A percentile compares a stretch with the other conserved stretches of the same genome.
phyloP scores from a whole-genome alignment of 2,113 vertebrate species.

The Ceyx melanurus region DNA sequence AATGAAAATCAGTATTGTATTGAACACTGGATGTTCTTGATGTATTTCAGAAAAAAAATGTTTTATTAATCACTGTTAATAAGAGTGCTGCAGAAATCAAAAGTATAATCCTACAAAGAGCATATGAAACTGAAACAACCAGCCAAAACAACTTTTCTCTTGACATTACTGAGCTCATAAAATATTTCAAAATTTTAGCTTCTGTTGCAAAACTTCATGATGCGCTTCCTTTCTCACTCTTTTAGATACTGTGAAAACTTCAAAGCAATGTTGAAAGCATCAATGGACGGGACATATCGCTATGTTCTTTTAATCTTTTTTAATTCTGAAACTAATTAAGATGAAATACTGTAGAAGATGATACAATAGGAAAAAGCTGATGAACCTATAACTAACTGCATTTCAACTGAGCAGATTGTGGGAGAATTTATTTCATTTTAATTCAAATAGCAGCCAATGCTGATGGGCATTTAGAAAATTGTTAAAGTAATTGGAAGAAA shows the following conservation, averaged over 20 bases:
- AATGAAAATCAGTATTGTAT: background rate
- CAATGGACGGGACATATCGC: background rate
- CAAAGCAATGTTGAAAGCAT: background rate
- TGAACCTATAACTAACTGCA: background rate
- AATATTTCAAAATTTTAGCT: background rate
- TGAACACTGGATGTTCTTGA: background rate
- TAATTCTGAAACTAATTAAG: slow-evolving; percentile 7
- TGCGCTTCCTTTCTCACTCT: background rate
- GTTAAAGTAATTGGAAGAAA: slow-evolving; percentile 2
- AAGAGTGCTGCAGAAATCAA: background rate
- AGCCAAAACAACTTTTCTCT: background rate
- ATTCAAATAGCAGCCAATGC: background rate
- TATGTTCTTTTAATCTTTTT: background rate
- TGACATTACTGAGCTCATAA: background rate
- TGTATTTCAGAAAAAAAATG: background rate
- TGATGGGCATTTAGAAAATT: background rate
- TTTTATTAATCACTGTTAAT: background rate
- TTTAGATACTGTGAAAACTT: background rate
- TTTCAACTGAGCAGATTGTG: background rate
- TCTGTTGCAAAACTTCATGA: background rate
- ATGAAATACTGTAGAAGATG: background rate
- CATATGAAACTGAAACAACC: background rate
- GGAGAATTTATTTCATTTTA: background rate
- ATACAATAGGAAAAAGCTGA: background rate
- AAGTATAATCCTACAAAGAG: background rate